Conservation (phyloP, 2,888 invertebrate species). For the Coleophora deauratella region DNA sequence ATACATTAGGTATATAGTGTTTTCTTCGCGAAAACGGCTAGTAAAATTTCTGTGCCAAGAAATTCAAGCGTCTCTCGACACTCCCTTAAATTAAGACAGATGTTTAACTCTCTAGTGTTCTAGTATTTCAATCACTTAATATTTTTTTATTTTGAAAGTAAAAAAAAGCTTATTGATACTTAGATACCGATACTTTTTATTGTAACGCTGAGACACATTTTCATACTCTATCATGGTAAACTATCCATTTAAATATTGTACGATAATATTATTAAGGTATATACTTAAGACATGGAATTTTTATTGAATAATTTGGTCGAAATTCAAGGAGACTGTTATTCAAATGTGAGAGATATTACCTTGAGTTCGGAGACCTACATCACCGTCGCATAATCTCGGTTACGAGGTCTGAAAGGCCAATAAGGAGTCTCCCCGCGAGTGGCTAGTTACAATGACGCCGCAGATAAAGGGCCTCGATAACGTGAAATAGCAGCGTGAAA, state of each 20-base stretch:
- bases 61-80: conserved; percentile 16
- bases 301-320: too few species aligned
- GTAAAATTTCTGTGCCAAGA: conserved; percentile 34
- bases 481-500: conserved; percentile 71
- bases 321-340: too few species aligned
- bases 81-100: neutral
- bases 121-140: too few species aligned
- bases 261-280: too few species aligned
- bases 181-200: too few species aligned
- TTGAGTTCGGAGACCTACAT: neutral
- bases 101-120: neutral
- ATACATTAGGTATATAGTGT: conserved; percentile 39
- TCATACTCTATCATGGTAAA: too few species aligned
- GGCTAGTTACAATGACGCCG: conserved; percentile 70
- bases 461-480: conserved; percentile 69
- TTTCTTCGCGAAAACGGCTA: conserved; percentile 37
- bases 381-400: conserved; percentile 14
- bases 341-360: too few species aligned
- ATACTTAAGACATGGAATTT: too few species aligned
- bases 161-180: too few species aligned
- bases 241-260: too few species aligned
- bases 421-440: conserved; percentile 51
- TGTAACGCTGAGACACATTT: too few species aligned
- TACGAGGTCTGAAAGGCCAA: conserved; percentile 33
- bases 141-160: too few species aligned